Percentiles rank a stretch among this genome's conserved stretches.
phyloP scores from a whole-genome alignment of 2,888 invertebrate genomes.

The Entomobrya multifasciata region DNA sequence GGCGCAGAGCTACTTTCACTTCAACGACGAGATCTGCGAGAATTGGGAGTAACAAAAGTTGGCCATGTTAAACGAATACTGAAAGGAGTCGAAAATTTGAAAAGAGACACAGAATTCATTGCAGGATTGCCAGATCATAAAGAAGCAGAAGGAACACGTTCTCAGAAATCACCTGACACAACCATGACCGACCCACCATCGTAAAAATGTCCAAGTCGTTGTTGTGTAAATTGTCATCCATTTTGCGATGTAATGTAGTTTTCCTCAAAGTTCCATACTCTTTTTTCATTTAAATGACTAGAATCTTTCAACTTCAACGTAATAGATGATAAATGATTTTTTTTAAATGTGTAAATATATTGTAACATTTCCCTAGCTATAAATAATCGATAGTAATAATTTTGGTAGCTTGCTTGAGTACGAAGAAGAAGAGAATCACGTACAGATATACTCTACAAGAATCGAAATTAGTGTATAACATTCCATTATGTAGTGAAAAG shows the following conservation, averaged over 20 bases:
- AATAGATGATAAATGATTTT: neutral
- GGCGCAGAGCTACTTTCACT: conserved; percentile 93
- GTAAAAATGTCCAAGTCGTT: neutral
- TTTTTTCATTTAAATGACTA: neutral
- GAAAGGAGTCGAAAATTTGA: conserved; percentile 94
- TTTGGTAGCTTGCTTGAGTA: too few species aligned
- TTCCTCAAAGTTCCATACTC: neutral
- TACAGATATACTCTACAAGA: too few species aligned
- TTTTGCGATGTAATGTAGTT: too few species aligned
- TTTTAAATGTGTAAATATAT: neutral
- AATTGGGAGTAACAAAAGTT: conserved; percentile 95
- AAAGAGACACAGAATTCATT: conserved; percentile 64
- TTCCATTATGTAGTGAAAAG: neutral
- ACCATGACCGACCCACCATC: neutral
- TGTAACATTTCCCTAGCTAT: too few species aligned
- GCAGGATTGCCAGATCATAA: conserved; percentile 10
- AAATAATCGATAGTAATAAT: neutral
- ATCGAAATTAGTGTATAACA: neutral
- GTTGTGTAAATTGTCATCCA: neutral
- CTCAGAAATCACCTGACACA: conserved; percentile 3
- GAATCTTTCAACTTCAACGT: neutral
- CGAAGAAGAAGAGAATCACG: too few species aligned
- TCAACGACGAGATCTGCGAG: conserved; percentile 92
- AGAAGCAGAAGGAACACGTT: conserved; percentile 29
- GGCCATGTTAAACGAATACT: conserved; percentile 97